Percentiles rank a stretch among this genome's conserved stretches.
phyloP scores from a whole-genome alignment of 1,140 invertebrate species.

The Nixonia krombeini region DNA sequence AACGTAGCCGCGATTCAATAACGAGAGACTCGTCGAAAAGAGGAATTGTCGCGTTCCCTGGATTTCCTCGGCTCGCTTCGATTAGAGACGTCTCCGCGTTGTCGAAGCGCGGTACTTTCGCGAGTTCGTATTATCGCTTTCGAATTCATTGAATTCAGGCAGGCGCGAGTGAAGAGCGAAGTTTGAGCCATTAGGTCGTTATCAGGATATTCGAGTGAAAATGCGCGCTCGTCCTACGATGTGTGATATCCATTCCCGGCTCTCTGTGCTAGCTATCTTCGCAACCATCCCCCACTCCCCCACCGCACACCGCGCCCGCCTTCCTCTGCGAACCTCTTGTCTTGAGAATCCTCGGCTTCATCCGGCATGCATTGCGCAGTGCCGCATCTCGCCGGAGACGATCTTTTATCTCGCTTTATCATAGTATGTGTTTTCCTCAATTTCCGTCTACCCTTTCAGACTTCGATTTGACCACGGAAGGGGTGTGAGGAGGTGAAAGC shows the following conservation, averaged over 20 bases:
- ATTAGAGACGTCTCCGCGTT: conserved; percentile 48
- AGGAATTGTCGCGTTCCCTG: conserved; percentile 24
- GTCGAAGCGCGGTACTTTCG: conserved; percentile 46
- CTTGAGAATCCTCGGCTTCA: conserved; percentile 2
- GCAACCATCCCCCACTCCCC: conserved; percentile 9
- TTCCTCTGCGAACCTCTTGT: conserved; percentile 2
- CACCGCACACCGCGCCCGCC: conserved; percentile 4
- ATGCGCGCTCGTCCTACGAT: conserved; percentile 56
- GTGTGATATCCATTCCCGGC: conserved; percentile 59
- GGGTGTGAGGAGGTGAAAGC: background rate
- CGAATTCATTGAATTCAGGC: conserved; percentile 65
- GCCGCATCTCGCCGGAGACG: background rate
- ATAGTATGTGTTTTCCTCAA: background rate
- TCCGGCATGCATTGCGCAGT: conserved; percentile 7
- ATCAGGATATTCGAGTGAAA: conserved; percentile 63
- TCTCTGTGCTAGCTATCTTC: conserved; percentile 32
- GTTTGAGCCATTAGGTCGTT: conserved; percentile 60
- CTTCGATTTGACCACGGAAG: no score
- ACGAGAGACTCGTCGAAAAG: no score
- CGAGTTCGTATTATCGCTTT: conserved; percentile 67
- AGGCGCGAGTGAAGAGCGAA: conserved; percentile 41
- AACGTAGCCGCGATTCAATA: no score
- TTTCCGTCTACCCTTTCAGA: background rate
- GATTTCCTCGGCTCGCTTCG: conserved; percentile 43
- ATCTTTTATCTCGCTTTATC: background rate